Evolutionary conservation across 2,113 vertebrate species (phyloP).

Genomic region (Bettongia penicillata): DNA sequence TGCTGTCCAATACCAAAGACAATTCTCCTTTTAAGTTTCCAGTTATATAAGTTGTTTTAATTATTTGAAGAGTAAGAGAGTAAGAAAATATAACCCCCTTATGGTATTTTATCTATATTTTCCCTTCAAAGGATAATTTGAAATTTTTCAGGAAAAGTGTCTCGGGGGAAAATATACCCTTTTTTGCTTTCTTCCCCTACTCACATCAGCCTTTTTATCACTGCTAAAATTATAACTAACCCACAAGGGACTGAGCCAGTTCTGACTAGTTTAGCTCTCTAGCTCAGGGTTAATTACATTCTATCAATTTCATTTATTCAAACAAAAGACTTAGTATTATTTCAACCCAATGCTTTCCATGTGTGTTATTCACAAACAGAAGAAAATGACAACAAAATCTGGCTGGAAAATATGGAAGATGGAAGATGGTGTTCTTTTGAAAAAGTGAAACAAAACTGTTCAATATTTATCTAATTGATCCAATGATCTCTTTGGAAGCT

Average conservation of each 20-base stretch:
- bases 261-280: slow-evolving; percentile 9
- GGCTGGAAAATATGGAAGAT: slow-evolving; percentile 41
- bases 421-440: slow-evolving; percentile 60
- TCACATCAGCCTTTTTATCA: neutral
- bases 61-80: neutral
- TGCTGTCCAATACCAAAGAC: neutral
- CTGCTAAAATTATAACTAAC: neutral
- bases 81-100: slow-evolving; percentile 21
- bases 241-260: neutral
- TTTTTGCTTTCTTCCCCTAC: neutral
- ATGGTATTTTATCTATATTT: neutral
- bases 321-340: slow-evolving; percentile 60
- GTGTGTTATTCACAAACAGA: slow-evolving; percentile 65
- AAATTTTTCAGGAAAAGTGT: slow-evolving; percentile 3
- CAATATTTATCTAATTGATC: slow-evolving; percentile 61
- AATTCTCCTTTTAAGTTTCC: neutral
- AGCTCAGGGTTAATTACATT: slow-evolving; percentile 20
- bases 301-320: slow-evolving; percentile 43
- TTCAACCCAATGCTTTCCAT: slow-evolving; percentile 58
- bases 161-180: neutral
- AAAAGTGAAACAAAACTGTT: slow-evolving; percentile 32
- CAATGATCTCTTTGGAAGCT: slow-evolving; percentile 44
- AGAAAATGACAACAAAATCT: slow-evolving; percentile 76
- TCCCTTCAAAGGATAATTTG: neutral
- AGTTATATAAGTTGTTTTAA: neutral